These are phyloP conservation scores for Amphilophus citrinellus DNA, from an alignment of 2,113 vertebrate genomes.

Conservation along the genomic window DNA sequence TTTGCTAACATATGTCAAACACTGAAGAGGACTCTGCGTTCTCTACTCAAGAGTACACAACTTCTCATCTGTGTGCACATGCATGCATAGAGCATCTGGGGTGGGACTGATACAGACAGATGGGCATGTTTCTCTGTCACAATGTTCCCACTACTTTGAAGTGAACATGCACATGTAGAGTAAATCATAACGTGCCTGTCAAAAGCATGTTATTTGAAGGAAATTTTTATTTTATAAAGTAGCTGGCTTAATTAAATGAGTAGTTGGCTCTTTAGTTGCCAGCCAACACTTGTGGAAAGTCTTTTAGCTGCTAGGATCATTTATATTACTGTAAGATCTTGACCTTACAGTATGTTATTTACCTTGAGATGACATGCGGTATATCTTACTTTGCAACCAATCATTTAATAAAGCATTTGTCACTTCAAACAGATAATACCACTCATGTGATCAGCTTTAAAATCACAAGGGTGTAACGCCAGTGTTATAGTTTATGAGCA, in stretches of 20 bases:
- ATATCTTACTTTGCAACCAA: background rate
- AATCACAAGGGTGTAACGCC: background rate
- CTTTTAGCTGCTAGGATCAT: background rate
- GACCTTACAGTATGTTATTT: background rate
- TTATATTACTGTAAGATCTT: background rate
- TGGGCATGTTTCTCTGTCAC: constrained; percentile 1
- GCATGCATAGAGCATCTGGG: constrained; percentile 8
- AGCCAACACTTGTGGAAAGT: no score
- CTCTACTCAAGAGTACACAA: background rate
- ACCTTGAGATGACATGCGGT: no score
- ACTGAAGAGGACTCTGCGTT: background rate
- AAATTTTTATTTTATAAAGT: no score
- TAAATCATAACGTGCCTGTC: background rate
- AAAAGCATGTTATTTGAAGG: background rate
- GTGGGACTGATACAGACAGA: background rate
- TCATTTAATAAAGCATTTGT: background rate
- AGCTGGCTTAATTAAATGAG: no score
- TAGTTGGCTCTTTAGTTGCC: no score
- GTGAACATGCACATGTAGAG: background rate
- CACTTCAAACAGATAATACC: background rate
- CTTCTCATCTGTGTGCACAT: background rate
- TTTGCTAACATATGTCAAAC: constrained; percentile 4
- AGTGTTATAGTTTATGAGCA: background rate
- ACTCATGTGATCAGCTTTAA: background rate
- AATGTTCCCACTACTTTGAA: background rate